phyloP scores from a whole-genome alignment of 2,888 invertebrate genomes.

The Embidobia sp. region DNA sequence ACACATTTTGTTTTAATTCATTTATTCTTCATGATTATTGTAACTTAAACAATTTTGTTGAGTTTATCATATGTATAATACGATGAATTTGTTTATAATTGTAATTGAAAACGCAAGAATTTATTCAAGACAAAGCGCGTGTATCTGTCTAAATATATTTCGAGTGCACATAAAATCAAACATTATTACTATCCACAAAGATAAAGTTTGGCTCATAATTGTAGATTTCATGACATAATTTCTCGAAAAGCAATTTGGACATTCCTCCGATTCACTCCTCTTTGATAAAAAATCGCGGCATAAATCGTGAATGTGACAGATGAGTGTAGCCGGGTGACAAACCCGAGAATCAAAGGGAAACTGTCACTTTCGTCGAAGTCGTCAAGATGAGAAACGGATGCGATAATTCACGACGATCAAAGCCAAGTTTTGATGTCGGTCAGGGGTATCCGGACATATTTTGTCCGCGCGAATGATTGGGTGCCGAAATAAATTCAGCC shows the following conservation, averaged over 20 bases:
- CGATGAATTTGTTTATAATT: too few species aligned
- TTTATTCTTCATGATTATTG: too few species aligned
- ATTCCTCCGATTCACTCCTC: not conserved
- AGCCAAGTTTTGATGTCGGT: constrained; percentile 30
- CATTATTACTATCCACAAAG: too few species aligned
- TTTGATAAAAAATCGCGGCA: not conserved
- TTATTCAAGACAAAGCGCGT: too few species aligned
- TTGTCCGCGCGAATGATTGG: constrained; percentile 24
- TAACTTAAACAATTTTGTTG: too few species aligned
- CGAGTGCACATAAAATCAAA: too few species aligned
- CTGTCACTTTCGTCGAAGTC: constrained; percentile 35
- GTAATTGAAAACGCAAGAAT: too few species aligned
- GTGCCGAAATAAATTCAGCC: too few species aligned
- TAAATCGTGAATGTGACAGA: constrained; percentile 4
- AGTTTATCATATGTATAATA: too few species aligned
- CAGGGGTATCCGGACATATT: constrained; percentile 15
- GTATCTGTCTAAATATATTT: too few species aligned
- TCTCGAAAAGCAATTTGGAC: not conserved
- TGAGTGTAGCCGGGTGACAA: not conserved
- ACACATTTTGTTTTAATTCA: too few species aligned
- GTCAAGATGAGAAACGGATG: constrained; percentile 31
- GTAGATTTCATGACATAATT: not conserved
- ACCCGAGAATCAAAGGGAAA: constrained; percentile 13
- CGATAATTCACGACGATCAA: constrained; percentile 32
- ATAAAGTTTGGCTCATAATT: too few species aligned